Percentiles rank a stretch among this genome's conserved stretches.
Conservation (phyloP, 2,888 invertebrate species). For the Cataglyphis cursor region DNA sequence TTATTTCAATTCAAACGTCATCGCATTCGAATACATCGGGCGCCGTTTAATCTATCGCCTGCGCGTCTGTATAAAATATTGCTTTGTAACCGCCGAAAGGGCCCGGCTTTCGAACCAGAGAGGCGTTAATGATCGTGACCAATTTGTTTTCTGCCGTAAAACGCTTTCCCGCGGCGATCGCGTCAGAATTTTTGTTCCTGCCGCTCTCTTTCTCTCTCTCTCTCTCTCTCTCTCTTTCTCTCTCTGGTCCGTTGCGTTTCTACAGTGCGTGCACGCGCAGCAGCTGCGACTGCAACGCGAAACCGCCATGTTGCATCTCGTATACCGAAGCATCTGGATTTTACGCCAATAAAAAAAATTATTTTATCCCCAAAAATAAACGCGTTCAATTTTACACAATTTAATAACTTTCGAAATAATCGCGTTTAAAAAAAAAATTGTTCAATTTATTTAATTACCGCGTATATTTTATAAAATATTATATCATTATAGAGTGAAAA, state of each 20-base stretch:
- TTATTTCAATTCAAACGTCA: slow-evolving; percentile 58
- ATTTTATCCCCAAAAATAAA: not conserved
- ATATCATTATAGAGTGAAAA: not conserved
- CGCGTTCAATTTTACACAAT: not conserved
- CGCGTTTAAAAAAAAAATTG: not conserved
- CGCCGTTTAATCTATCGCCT: slow-evolving; percentile 63
- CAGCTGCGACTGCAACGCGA: slow-evolving; percentile 9
- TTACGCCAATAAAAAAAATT: not conserved
- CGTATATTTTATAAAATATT: not conserved
- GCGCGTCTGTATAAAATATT: slow-evolving; percentile 61
- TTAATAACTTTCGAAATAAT: not conserved
- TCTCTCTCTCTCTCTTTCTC: no score
- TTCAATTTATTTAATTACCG: not conserved
- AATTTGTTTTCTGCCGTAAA: slow-evolving; percentile 79
- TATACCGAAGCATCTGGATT: not conserved
- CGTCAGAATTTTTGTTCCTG: slow-evolving; percentile 58
- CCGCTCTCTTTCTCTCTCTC: not conserved
- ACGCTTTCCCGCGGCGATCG: slow-evolving; percentile 76
- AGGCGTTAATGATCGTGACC: slow-evolving; percentile 80
- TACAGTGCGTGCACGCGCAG: not conserved
- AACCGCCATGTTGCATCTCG: not conserved
- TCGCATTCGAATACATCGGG: slow-evolving; percentile 67
- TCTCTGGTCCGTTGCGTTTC: not conserved
- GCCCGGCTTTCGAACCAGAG: slow-evolving; percentile 58
- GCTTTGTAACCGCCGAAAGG: slow-evolving; percentile 67